Evolutionary conservation across 2,113 vertebrate species (phyloP), one percentile per base, ranked within the genome.

Genomic region (Thalassoma bifasciatum): DNA sequence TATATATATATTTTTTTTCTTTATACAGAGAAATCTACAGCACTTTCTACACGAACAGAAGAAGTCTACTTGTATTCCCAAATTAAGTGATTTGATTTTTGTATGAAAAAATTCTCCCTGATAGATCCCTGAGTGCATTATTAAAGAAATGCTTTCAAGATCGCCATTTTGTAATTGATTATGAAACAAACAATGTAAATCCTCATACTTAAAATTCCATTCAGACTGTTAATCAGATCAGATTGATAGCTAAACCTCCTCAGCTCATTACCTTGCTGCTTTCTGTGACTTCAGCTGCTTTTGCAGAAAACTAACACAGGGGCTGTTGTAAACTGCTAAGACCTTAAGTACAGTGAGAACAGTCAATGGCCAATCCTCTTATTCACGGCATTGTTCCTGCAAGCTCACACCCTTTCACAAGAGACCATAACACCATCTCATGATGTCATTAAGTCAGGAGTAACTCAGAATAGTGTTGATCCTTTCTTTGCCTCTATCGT

Each of bases 351-450:
- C 10, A 47, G 70, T 26, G 60, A 46, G 38, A 49, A 62, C 34
- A 79, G 34, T 72, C 21, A 46, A 26, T 24, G n/a, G 65, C 21
- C 66, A 14, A 66, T 56, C 14, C 26, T 22, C 23, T 71, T 61
- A 75, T n/a, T 68, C 50, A 52, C 40, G 22, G 53, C 26, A 47
- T 77, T 53, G 50, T 60, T 67, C 54, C 26, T 42, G 54, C 74
- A 66, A 75, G 56, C 23, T 50, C 24, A 53, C 17, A 22, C 21
- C 34, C 24, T 8, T 26, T 51, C 30, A 17, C 16, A 17, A 7
- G 44, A 19, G 17, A 7, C 14, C 44, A 46, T 17, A 1, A 46
- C 14, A 7, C 44, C 44, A 19, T 52, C 1, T 51, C 60, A 44
- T 52, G 50, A 64, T 38, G n/a, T 50, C 1, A 61, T 17, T 42